A percentile compares a stretch with the other conserved stretches of the same genome.
Conservation (phyloP, 2,797 vertebrate genomes). For the Graptemys geographica region DNA sequence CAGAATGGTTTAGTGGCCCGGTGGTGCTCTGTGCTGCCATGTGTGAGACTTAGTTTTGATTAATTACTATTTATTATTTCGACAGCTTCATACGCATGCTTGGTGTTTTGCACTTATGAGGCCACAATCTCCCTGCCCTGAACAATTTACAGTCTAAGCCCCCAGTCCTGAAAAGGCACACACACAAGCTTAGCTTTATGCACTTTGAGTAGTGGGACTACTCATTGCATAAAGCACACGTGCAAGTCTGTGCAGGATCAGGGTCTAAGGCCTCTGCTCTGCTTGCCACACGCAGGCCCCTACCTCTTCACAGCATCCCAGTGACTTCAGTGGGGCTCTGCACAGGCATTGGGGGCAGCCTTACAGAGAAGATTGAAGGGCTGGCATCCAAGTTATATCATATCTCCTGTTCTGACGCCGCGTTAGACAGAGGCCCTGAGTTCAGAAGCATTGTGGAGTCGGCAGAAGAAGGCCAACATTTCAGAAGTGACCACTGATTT, state of each 20-base stretch:
- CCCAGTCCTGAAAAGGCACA: not conserved
- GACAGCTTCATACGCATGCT: not conserved
- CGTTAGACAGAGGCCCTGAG: not conserved
- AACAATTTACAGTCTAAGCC: not conserved
- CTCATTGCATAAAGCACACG: not conserved
- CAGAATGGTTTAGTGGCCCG: constrained; percentile 1
- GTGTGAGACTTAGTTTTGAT: not conserved
- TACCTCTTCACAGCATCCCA: not conserved
- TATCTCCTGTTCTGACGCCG: not conserved
- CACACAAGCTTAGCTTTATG: too few relatives aligned
- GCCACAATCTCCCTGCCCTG: not conserved
- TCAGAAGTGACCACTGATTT: not conserved
- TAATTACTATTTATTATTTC: constrained; percentile 37
- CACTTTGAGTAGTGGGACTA: not conserved
- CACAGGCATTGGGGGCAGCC: not conserved
- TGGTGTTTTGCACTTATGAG: not conserved
- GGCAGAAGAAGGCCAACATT: not conserved
- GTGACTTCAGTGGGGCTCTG: not conserved
- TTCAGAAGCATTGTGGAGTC: not conserved
- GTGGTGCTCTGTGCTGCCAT: not conserved
- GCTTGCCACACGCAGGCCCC: not conserved
- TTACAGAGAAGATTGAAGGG: not conserved
- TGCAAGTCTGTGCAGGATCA: not conserved
- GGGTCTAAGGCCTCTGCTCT: not conserved
- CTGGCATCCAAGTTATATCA: not conserved